Base-by-base conservation (phyloP, 2,113 vertebrate genomes). In the Eonycteris spelaea region DNA sequence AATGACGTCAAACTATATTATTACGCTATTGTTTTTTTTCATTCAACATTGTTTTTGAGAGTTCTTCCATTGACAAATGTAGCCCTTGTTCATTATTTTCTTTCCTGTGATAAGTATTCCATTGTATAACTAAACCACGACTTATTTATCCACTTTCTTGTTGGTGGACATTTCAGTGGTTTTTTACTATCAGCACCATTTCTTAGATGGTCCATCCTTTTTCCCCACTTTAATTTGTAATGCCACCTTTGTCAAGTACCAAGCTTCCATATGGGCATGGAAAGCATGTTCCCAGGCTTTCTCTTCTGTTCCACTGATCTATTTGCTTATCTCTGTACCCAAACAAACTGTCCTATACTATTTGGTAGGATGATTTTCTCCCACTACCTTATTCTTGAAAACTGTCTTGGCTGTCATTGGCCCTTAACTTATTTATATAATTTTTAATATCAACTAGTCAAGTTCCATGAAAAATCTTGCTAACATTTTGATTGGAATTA, bases 11-110 rank as follows among this genome's bases (percentile, higher is more conserved):
- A 90, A 55, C 53, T 77, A 74, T 35, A 93, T 86, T 93, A 93
- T 91, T 95, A 92, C 92, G 87, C 80, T 86, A 78, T n/a, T 93
- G 73, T 83, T 95, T 96, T 84, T 84, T 45, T 95, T 75, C 93
- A 96, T 78, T 96, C 89, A 94, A 77, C 65, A 80, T 77, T 94
- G 51, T 82, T 94, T 82, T 68, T 80, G 85, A 92, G 86, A 82
- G 67, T 90, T 74, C 92, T 90, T 68, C 82, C 71, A 90, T 82
- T 82, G 59, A 90, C 82, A 70, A 77, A 55, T 45, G 55, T 38
- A 71, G 65, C 67, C 78, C 63, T 55, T 38, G 40, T 57, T 73
- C 78, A 74, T 63, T 63, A 38, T 63, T 92, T 53, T 43, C 68
- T 85, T 75, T 92, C 57, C 70, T 74, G n/a, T 74, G 26, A 63